Conservation (phyloP, 2,113 vertebrate genomes). For the Ardeotis arabs region DNA sequence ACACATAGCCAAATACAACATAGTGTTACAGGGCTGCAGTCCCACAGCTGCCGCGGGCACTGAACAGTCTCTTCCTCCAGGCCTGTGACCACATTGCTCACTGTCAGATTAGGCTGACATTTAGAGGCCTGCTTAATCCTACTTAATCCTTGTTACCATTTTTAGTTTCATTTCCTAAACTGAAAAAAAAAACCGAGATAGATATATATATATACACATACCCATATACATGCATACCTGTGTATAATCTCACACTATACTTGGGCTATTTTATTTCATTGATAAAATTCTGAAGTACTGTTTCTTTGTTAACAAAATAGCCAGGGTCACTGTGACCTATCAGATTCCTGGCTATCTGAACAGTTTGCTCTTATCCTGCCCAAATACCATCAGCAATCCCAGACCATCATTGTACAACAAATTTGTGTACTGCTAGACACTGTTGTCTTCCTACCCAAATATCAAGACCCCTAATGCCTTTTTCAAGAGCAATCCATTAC, state of each 20-base stretch:
- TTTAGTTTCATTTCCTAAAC: background rate
- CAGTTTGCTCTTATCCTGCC: background rate
- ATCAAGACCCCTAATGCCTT: background rate
- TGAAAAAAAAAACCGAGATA: background rate
- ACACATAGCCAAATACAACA: background rate
- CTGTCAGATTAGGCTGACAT: background rate
- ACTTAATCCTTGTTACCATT: background rate
- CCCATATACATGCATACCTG: background rate
- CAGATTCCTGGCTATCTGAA: background rate
- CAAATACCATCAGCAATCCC: background rate
- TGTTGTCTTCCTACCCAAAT: background rate
- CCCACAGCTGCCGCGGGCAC: rapidly evolving
- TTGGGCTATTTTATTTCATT: background rate
- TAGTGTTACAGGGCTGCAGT: background rate
- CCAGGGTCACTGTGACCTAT: background rate
- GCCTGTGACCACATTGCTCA: background rate
- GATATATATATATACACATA: background rate
- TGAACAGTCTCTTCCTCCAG: background rate
- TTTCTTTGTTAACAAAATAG: background rate
- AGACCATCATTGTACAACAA: background rate
- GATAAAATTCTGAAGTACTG: background rate
- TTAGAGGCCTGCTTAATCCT: background rate
- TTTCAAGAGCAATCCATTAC: background rate
- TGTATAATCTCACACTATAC: background rate
- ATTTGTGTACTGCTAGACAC: background rate